These are phyloP conservation scores for Chymomyza fuscimana DNA, from an alignment of 2,888 invertebrate species.

Conservation along the genomic window DNA sequence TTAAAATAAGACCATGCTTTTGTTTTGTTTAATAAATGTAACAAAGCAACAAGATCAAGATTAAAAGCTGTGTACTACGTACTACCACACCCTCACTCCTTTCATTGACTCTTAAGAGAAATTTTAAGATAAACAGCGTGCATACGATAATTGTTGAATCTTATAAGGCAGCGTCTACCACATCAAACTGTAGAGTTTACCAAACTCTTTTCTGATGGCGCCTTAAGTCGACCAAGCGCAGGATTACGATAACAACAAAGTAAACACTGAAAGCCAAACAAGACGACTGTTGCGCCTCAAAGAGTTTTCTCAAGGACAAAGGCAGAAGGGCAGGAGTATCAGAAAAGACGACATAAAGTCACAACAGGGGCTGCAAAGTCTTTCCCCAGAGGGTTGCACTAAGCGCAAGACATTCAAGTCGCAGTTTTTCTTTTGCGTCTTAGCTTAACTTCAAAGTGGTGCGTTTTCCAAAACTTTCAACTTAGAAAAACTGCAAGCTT, in stretches of 20 bases:
- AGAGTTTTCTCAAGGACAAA: not conserved
- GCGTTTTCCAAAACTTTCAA: slow-evolving; percentile 32
- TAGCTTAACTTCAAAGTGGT: slow-evolving; percentile 33
- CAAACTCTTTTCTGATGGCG: not conserved
- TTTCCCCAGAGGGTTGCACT: not conserved
- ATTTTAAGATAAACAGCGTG: too few species aligned
- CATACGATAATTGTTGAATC: too few species aligned
- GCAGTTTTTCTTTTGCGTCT: slow-evolving; percentile 67
- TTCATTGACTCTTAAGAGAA: too few species aligned
- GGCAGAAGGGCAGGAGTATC: not conserved
- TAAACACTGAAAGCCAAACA: slow-evolving; percentile 34
- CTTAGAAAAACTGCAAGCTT: slow-evolving; percentile 54
- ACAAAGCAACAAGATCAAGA: not conserved
- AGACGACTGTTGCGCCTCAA: not conserved
- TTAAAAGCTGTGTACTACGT: too few species aligned
- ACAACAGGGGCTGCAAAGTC: not conserved
- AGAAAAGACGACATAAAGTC: not conserved
- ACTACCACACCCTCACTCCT: too few species aligned
- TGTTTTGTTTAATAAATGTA: not conserved
- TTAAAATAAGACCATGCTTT: not conserved
- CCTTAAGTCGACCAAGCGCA: slow-evolving; percentile 1
- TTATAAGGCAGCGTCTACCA: not conserved
- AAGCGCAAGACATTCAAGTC: slow-evolving; percentile 17
- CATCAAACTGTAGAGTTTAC: not conserved
- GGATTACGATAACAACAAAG: slow-evolving; percentile 49